A percentile compares a stretch with the other conserved stretches of the same genome.
Conservation (phyloP, 2,113 vertebrate species). For the Elgaria multicarinata region DNA sequence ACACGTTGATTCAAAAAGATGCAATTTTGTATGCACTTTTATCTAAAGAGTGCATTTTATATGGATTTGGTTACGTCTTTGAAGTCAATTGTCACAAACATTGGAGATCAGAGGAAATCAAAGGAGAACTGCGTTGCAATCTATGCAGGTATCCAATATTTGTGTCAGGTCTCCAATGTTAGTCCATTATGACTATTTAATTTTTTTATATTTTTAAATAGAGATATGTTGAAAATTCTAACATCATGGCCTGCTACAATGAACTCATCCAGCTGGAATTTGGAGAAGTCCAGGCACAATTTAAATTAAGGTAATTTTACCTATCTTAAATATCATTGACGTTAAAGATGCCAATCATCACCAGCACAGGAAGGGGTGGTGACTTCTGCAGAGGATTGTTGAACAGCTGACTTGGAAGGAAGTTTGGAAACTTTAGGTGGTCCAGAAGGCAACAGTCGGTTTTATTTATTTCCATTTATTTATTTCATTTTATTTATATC, state of each 20-base stretch:
- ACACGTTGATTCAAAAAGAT: background rate
- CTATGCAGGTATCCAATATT: too few relatives aligned
- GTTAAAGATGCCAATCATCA: background rate
- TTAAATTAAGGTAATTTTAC: conserved; percentile 91
- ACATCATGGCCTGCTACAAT: conserved; percentile 95
- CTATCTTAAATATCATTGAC: too few relatives aligned
- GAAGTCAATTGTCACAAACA: background rate
- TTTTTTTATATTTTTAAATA: conserved; percentile 64
- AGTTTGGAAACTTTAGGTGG: background rate
- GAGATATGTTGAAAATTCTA: conserved; percentile 94
- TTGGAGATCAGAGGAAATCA: background rate
- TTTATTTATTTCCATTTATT: too few relatives aligned
- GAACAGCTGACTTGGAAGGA: background rate
- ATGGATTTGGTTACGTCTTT: background rate
- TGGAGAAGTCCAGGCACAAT: conserved; percentile 93
- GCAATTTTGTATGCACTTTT: background rate
- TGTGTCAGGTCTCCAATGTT: too few relatives aligned
- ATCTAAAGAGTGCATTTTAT: background rate
- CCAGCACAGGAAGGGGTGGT: background rate
- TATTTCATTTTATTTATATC: too few relatives aligned
- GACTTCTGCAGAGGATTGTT: background rate
- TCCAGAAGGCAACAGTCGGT: too few relatives aligned
- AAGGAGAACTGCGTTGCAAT: background rate
- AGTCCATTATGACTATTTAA: conserved; percentile 56
- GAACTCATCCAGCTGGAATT: conserved; percentile 94